These are phyloP conservation scores for Chrysocyon brachyurus DNA, from an alignment of 2,797 vertebrate genomes.

Conservation along the genomic window DNA sequence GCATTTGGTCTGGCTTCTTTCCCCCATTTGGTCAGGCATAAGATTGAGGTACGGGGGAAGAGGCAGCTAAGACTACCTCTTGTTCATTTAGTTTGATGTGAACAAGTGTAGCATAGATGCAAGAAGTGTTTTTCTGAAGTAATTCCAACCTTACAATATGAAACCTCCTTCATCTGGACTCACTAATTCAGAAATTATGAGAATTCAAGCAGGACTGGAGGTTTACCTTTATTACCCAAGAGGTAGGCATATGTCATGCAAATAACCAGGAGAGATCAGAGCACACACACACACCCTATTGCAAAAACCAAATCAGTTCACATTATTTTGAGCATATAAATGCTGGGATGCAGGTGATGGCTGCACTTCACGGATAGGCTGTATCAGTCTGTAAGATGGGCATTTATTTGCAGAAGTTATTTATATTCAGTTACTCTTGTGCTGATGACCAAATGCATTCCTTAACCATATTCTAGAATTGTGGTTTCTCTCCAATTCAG, in stretches of 20 bases:
- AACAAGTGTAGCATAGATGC: not conserved
- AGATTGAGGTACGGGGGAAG: not conserved
- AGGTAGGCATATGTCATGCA: not conserved
- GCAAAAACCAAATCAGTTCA: not conserved
- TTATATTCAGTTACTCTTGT: not conserved
- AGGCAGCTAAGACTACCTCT: not conserved
- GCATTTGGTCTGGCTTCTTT: not conserved
- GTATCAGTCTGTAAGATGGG: not conserved
- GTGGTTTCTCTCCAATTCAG: slow-evolving; percentile 14
- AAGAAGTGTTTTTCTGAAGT: not conserved
- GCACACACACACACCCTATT: not conserved
- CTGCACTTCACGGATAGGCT: not conserved
- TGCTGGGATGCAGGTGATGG: not conserved
- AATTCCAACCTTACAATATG: not conserved
- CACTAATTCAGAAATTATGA: not conserved
- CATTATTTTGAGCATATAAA: not conserved
- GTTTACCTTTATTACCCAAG: not conserved
- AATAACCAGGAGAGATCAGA: not conserved
- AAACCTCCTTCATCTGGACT: not conserved
- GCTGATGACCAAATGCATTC: not conserved
- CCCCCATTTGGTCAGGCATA: not conserved
- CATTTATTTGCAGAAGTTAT: not conserved
- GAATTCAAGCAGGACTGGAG: not conserved
- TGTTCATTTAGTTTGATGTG: not conserved
- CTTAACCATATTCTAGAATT: not conserved